Base-by-base conservation (phyloP, 2,797 vertebrate genomes). In the Schizopygopsis pylzovi region DNA sequence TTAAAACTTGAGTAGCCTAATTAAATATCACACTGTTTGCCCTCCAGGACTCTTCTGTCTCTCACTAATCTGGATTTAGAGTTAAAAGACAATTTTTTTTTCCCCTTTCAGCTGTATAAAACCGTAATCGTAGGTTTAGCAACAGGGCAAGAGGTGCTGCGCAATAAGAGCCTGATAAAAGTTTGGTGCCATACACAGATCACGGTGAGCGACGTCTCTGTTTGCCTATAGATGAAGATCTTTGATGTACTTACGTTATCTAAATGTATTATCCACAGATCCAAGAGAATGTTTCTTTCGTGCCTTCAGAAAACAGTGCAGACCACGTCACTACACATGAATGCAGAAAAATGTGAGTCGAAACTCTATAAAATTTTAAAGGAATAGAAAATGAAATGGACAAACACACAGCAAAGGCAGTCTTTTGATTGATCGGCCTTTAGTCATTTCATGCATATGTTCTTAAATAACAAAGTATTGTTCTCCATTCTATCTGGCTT, bases 121-220 rank as follows among this genome's bases (percentile, higher is more conserved):
- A 96, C 95, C 0, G 96, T 98, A 89, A 98, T 98, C 92, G 96
- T 94, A 0, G 96, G 94, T 83, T 96, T 98, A 0, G 97, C 97
- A 8, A 93, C 91, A 6, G 96, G 97, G n/a, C 94, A 98, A 0
- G 95, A 97, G 88, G 93, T 92, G 88, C 91, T 97, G 93, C 94
- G 95, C 91, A 98, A 98, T 92, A 94, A 93, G 83, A 98, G 97
- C 88, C 95, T 99, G 89, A 96, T 98, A 89, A 96, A 95, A 0
- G 47, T 95, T 88, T 97, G 96, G 96, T 99, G 98, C 89, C 89
- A 90, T 63, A 87, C 84, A 71, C 84, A 85, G 79, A 81, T 86
- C 41, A 82, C 85, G 70, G 89, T 37, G 92, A 94, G 95, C 91
- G 68, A 49, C 4, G 12, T 85, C 79, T 90, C 54, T 61, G 41